phyloP scores from a whole-genome alignment of 2,888 invertebrate genomes.

The Zaprionus bogoriensis region DNA sequence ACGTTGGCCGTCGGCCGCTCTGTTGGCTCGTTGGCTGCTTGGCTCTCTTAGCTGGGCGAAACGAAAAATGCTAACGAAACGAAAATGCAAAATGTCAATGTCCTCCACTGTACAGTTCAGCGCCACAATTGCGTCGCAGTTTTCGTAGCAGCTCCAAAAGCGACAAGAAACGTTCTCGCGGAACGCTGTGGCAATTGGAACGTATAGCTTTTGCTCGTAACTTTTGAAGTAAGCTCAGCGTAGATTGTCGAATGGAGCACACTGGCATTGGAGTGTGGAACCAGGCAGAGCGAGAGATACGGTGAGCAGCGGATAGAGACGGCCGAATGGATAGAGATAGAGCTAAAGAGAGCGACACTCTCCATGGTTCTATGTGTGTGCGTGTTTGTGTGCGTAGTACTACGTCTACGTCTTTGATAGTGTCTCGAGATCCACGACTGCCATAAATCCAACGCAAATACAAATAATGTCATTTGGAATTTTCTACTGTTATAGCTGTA shows the following conservation, averaged over 20 bases:
- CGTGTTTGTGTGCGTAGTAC: conserved; percentile 26
- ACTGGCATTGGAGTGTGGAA: conserved; percentile 22
- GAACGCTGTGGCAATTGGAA: conserved; percentile 62
- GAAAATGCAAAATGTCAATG: conserved; percentile 82
- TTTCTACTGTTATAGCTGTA: conserved; percentile 16
- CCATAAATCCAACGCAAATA: conserved; percentile 63
- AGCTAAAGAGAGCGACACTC: not conserved
- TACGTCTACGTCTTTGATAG: conserved; percentile 42
- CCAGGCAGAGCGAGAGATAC: too few relatives aligned
- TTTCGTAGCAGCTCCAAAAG: conserved; percentile 60
- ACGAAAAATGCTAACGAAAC: conserved; percentile 79
- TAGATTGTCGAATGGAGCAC: conserved; percentile 30
- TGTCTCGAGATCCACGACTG: conserved; percentile 30
- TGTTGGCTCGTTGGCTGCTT: not conserved
- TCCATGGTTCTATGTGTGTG: not conserved
- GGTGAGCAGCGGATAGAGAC: conserved; percentile 7
- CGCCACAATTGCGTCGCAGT: conserved; percentile 78
- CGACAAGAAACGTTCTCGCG: conserved; percentile 53
- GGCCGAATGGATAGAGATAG: conserved; percentile 17
- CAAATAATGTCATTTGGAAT: conserved; percentile 55
- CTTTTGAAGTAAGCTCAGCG: conserved; percentile 55
- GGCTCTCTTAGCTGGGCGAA: conserved; percentile 1
- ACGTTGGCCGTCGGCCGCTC: conserved; percentile 28
- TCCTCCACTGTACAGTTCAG: conserved; percentile 79
- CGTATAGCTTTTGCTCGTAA: conserved; percentile 31